phyloP scores from a whole-genome alignment of 2,797 vertebrate genomes.

The Enteromius paludinosus region DNA sequence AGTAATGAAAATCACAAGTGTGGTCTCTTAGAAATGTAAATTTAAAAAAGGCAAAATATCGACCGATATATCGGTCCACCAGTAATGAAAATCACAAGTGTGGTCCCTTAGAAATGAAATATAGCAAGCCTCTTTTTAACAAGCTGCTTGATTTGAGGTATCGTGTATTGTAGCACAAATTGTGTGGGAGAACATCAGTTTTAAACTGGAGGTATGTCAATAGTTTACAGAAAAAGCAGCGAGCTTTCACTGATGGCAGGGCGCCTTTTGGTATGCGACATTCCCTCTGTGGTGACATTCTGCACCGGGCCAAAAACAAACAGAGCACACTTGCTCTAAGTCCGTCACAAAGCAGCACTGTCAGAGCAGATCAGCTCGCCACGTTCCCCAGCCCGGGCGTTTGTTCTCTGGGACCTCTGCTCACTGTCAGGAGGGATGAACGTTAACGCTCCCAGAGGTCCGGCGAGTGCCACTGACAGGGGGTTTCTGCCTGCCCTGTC shows the following conservation, averaged over 20 bases:
- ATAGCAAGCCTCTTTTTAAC: not conserved
- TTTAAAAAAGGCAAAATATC: not conserved
- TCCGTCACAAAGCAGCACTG: conserved; percentile 51
- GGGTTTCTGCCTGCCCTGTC: conserved; percentile 51
- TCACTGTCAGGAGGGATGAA: conserved; percentile 62
- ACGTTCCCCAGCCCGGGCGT: conserved; percentile 39
- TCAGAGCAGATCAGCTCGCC: conserved; percentile 54
- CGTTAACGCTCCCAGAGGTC: conserved; percentile 51
- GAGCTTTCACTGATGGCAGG: conserved; percentile 29
- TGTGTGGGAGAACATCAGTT: not conserved
- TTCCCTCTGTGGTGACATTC: conserved; percentile 27
- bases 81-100: not conserved
- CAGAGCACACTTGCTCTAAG: conserved; percentile 46
- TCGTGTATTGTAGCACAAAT: not conserved
- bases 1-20: not conserved
- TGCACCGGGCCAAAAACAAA: conserved; percentile 50
- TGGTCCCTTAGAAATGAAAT: not conserved
- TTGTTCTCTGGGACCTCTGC: conserved; percentile 51
- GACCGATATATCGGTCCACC: not conserved
- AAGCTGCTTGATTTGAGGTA: not conserved
- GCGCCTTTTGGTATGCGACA: conserved; percentile 26
- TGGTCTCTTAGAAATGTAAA: not conserved
- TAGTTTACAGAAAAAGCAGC: conserved; percentile 10
- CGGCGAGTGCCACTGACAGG: conserved; percentile 51
- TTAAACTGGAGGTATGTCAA: not conserved